phyloP scores from a whole-genome alignment of 2,797 vertebrate species.

The Pantherophis vulpinus region DNA sequence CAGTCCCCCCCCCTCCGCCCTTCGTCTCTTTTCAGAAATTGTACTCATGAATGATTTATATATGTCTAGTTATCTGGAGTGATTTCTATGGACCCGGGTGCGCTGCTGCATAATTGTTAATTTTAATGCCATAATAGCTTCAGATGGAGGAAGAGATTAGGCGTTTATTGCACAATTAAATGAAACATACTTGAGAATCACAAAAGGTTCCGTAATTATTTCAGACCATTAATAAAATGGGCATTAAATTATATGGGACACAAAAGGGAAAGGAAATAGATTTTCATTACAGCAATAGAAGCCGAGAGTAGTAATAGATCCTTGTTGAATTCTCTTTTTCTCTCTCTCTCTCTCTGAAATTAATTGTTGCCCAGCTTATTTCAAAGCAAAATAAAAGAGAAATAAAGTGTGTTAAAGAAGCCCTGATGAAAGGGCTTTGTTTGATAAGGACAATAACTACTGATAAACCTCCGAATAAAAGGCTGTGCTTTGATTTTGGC shows the following conservation, averaged over 20 bases:
- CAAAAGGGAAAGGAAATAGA: constrained; percentile 99
- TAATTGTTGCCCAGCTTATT: constrained; percentile 99
- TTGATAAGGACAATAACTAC: constrained; percentile 82
- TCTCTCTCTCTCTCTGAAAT: constrained; percentile 94
- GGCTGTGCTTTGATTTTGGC: constrained; percentile 71
- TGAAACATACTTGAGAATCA: constrained; percentile 99
- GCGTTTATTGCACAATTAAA: constrained; percentile 99
- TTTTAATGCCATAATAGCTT: constrained; percentile 99
- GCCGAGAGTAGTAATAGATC: constrained; percentile 99
- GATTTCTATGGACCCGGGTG: constrained; percentile 99
- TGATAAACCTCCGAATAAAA: constrained; percentile 83
- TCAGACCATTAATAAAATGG: constrained; percentile 99
- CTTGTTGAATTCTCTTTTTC: constrained; percentile 97
- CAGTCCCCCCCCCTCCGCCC: constrained; percentile 69
- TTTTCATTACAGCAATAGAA: constrained; percentile 99
- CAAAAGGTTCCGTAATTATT: constrained; percentile 99
- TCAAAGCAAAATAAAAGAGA: constrained; percentile 99
- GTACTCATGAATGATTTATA: constrained; percentile 99
- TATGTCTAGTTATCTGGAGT: constrained; percentile 99
- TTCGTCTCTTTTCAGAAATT: constrained; percentile 86
- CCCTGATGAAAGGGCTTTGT: constrained; percentile 84
- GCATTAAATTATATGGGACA: constrained; percentile 99
- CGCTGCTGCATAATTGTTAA: constrained; percentile 99
- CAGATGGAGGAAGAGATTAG: constrained; percentile 99
- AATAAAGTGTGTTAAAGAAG: constrained; percentile 87